Conservation (phyloP, 2,888 invertebrate genomes). For the Platycheirus rosarum region DNA sequence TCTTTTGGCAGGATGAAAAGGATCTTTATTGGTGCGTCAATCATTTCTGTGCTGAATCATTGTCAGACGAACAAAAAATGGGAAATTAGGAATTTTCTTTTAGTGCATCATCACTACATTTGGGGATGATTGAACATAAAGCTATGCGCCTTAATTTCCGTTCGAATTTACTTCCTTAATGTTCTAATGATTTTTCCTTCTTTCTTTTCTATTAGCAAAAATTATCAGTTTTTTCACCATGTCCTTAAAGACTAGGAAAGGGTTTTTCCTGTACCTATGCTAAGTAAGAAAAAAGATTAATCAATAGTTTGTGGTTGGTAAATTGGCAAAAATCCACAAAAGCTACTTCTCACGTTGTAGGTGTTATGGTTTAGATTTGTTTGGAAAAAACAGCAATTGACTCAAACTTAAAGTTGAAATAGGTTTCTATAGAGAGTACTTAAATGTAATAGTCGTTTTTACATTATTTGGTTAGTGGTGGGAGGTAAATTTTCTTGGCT, state of each 20-base stretch:
- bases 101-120: not conserved
- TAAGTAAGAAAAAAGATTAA: slow-evolving; percentile 15
- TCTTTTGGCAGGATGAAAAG: not conserved
- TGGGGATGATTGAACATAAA: not conserved
- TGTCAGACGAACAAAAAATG: not conserved
- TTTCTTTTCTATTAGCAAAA: not conserved
- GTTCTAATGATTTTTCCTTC: not conserved
- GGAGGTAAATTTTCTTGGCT: not conserved
- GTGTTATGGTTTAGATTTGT: not conserved
- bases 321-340: not conserved
- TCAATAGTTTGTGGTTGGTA: slow-evolving; percentile 49
- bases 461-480: slow-evolving; percentile 24
- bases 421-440: slow-evolving; percentile 18
- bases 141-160: slow-evolving; percentile 51
- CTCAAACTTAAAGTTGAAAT: slow-evolving; percentile 48
- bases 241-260: not conserved
- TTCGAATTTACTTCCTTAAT: not conserved
- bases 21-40: slow-evolving; percentile 3
- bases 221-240: not conserved
- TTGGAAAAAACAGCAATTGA: slow-evolving; percentile 41
- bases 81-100: slow-evolving; percentile 32
- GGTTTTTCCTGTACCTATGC: not conserved
- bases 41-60: slow-evolving; percentile 17
- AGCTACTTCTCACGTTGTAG: not conserved
- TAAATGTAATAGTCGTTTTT: slow-evolving; percentile 51